These are phyloP conservation scores for Allophyes oxyacanthae DNA, from an alignment of 2,888 invertebrate genomes.

Conservation along the genomic window DNA sequence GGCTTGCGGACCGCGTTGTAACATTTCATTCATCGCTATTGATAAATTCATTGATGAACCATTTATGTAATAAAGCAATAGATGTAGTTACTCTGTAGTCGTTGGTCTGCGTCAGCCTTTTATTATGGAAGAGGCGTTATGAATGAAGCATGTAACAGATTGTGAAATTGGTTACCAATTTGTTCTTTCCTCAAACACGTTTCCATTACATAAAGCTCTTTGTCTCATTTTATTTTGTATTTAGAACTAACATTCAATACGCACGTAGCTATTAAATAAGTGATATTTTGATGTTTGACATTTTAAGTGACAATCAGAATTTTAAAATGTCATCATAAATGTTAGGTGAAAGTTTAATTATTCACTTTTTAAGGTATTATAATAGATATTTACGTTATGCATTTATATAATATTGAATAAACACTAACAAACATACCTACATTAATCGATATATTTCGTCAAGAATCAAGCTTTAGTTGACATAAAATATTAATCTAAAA, in stretches of 20 bases:
- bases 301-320: constrained; percentile 10
- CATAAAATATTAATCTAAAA: no score
- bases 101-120: neutral
- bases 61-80: constrained; percentile 8
- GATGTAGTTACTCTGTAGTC: neutral
- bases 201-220: constrained; percentile 10
- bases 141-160: constrained; percentile 24
- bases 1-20: no score
- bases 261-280: neutral
- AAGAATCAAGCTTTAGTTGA: neutral
- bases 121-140: constrained; percentile 7
- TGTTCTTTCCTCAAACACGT: constrained; percentile 14
- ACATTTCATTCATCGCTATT: neutral
- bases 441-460: neutral
- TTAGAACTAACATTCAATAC: neutral
- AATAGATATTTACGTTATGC: neutral
- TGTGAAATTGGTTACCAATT: constrained; percentile 35
- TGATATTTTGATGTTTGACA: constrained; percentile 10
- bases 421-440: neutral
- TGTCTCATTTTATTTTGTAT: neutral
- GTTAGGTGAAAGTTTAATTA: constrained; percentile 19
- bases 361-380: neutral
- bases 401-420: neutral
- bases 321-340: constrained; percentile 28
- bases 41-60: constrained; percentile 15